Base-by-base conservation (phyloP, 2,888 invertebrate species). In the Scaptomyza tumidula region DNA sequence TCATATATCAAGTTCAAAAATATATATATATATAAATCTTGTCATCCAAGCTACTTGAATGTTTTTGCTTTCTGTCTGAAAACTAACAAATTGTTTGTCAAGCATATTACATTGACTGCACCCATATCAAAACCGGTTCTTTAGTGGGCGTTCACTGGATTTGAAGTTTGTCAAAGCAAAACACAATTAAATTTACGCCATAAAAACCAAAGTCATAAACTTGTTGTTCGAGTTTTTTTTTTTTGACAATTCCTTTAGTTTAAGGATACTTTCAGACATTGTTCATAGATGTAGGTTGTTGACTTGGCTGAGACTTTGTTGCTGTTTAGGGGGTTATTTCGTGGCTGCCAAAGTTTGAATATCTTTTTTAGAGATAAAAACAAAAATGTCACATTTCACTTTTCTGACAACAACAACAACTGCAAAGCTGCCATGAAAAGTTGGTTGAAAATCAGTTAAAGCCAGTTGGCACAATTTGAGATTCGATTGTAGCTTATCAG, bases 51-150 rank as follows among this genome's bases (percentile, higher is more conserved):
- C 19, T 13, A 2, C 37, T 37, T 52, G 31, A 19, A 61, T 57
- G 45, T 58, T 39, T 44, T 41, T 44, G 39, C 43, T 35, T 31
- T 45, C 27, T 4, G 48, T 19, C 49, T 6, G 13, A 7, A 52
- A 52, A 31, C 37, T 58, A 58, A 52, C 31, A 48, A 73, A 43
- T 54, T 77, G 54, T 7, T 49, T 43, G 48, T 24, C 41, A 44
- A 35, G 24, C 31, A 44, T 56, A 53, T 53, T 37, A 24, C 39
- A 60, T 61, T 35, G 61, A 59, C 37, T 53, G 41, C 27, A 87
- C 88, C 81, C 75, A 78, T 78, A 69, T 81, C 75, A 61, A 46
- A 78, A 65, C 66, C 66, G 61, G 64, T 74, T 71, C 64, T 67
- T 29, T 10, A 31, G 19, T 10, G 35, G 49, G 45, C 16, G 13